Base-by-base conservation (phyloP, 2,888 invertebrate species). In the Mylabris sibirica region DNA sequence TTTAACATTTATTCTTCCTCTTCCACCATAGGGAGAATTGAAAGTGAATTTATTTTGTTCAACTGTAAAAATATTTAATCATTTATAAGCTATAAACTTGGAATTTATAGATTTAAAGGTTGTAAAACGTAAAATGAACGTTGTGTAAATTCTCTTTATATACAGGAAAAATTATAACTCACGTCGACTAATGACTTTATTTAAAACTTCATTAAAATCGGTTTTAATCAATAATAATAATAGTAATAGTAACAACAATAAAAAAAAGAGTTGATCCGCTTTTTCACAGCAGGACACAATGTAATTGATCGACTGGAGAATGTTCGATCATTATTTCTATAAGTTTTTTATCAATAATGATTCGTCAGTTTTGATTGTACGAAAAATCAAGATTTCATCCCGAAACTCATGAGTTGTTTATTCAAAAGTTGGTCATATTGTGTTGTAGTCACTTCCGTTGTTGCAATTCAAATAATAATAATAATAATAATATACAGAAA, bases 1-100 rank as follows among this genome's bases (percentile, higher is more conserved):
- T 44, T 44, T 6, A 78, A 78, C 78, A 79, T 79, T 79, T 79
- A 77, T 76, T 49, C 17, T 49, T 11, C 14, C n/a, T 44, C 1
- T 9, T 8, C 2, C 3, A 49, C 20, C 9, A 49, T 30, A 30
- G 30, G 30, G 20, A 49, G 20, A 20, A 49, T 49, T 11, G 20
- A 20, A 72, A 73, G 72, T 72, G 61, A 69, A n/a, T 41, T 44
- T 44, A 44, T 44, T 38, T 38, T 2, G 65, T 66, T 65, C 74
- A 5, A 6, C 2, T 2, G 8, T 11, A 49, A 20, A 20, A 22
- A 20, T 49, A 44, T n/a, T 49, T 49, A 49, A 20, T 49, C 49
- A 20, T 49, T n/a, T n/a, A n/a, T 11, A 3, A 20, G 20, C 20
- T 49, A 49, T 49, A 49, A 49, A 60, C 5, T 26, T 60, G n/a